These are phyloP conservation scores for Nyctalus aviator DNA, from an alignment of 2,797 vertebrate genomes.

Conservation along the genomic window DNA sequence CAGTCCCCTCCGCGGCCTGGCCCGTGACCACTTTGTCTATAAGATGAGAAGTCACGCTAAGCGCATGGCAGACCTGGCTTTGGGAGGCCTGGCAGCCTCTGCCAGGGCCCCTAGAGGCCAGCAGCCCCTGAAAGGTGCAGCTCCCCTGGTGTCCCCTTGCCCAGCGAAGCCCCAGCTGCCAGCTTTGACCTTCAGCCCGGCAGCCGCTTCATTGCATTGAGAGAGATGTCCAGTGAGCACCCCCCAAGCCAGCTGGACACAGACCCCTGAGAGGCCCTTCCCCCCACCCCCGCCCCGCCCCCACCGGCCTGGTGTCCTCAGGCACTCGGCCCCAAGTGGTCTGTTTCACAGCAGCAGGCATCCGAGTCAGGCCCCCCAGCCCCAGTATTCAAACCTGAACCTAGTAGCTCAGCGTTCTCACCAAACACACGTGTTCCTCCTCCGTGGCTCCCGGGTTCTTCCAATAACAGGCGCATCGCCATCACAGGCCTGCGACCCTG, in stretches of 20 bases:
- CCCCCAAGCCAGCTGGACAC: not conserved
- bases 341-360: not conserved
- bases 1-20: fast-evolving
- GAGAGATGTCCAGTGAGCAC: fast-evolving
- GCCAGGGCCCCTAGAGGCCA: not conserved
- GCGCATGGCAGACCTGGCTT: not conserved
- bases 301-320: no score
- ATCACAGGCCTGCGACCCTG: not conserved
- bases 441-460: not conserved
- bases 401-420: not conserved
- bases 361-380: not conserved
- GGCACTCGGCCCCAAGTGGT: fast-evolving
- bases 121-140: fast-evolving
- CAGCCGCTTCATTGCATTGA: not conserved
- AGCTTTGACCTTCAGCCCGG: not conserved
- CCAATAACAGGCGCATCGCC: not conserved
- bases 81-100: not conserved
- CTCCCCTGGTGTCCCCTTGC: not conserved
- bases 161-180: not conserved
- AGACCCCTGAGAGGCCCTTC: fast-evolving
- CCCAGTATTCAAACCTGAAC: not conserved
- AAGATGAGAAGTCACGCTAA: not conserved
- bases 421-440: not conserved
- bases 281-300: no score
- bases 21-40: not conserved